Conservation (phyloP, 2,797 vertebrate genomes). For the Atherinosoma microstoma region DNA sequence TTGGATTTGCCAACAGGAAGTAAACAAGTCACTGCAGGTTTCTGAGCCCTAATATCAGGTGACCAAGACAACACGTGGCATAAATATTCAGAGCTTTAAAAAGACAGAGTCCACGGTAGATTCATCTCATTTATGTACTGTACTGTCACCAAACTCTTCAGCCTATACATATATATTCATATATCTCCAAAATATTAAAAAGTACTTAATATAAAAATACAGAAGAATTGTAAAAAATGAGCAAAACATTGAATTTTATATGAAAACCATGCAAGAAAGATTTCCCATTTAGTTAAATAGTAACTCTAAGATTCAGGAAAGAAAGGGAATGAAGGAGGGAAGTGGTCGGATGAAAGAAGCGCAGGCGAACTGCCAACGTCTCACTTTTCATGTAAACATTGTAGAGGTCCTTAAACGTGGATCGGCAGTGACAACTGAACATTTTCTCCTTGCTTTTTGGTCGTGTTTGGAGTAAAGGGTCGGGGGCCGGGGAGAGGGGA, state of each 20-base stretch:
- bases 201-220: slow-evolving; percentile 90
- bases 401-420: slow-evolving; percentile 79
- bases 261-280: slow-evolving; percentile 85
- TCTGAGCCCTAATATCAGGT: slow-evolving; percentile 74
- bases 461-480: slow-evolving; percentile 70
- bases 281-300: slow-evolving; percentile 77
- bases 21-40: slow-evolving; percentile 80
- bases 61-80: slow-evolving; percentile 76
- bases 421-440: slow-evolving; percentile 82
- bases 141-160: slow-evolving; percentile 78
- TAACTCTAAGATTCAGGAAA: slow-evolving; percentile 73
- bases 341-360: slow-evolving; percentile 73
- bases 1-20: slow-evolving; percentile 70
- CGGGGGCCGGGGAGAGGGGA: no score
- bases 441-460: slow-evolving; percentile 72
- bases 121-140: slow-evolving; percentile 73
- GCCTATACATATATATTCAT: slow-evolving; percentile 84
- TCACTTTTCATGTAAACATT: slow-evolving; percentile 81
- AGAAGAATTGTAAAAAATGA: slow-evolving; percentile 88
- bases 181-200: slow-evolving; percentile 88
- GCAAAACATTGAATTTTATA: slow-evolving; percentile 85
- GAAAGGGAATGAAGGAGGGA: slow-evolving; percentile 63
- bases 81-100: slow-evolving; percentile 79
- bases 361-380: slow-evolving; percentile 66
- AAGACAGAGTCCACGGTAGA: slow-evolving; percentile 74